Conservation (phyloP, 2,888 invertebrate genomes). For the Drosophila greeni region DNA sequence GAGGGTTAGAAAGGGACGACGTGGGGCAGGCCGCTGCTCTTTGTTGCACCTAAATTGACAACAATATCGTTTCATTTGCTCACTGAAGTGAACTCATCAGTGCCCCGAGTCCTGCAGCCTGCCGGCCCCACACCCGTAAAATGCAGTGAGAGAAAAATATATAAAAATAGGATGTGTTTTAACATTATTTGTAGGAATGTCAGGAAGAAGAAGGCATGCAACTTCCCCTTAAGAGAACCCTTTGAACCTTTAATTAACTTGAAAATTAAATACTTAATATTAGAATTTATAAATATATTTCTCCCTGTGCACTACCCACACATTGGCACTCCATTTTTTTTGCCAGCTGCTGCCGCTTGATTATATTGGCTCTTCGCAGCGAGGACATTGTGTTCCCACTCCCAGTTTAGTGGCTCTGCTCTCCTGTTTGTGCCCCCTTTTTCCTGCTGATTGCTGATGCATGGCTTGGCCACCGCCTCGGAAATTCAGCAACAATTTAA, state of each 20-base stretch:
- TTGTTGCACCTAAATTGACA: constrained; percentile 73
- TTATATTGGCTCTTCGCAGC: constrained; percentile 63
- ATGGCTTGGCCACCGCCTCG: constrained; percentile 15
- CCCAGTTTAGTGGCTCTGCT: constrained; percentile 42
- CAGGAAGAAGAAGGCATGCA: too few species aligned
- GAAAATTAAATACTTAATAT: background rate
- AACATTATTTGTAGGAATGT: too few species aligned
- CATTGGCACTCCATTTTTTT: constrained; percentile 61
- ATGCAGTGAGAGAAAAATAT: background rate
- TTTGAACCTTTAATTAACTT: background rate
- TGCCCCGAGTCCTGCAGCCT: constrained; percentile 48
- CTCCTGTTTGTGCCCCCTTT: constrained; percentile 9
- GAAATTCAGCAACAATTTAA: constrained; percentile 57
- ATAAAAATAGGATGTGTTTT: background rate
- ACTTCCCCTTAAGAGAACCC: too few species aligned
- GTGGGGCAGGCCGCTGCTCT: constrained; percentile 47
- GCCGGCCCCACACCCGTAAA: background rate
- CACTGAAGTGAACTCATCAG: constrained; percentile 72
- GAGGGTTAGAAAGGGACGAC: background rate
- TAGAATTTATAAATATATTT: too few species aligned
- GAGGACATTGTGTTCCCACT: constrained; percentile 42
- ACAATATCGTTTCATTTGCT: constrained; percentile 73
- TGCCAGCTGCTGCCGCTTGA: constrained; percentile 59
- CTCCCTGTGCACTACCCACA: constrained; percentile 20
- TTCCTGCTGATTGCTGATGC: constrained; percentile 36